Conservation (phyloP, 2,113 vertebrate species). For the Hypanus sabinus region DNA sequence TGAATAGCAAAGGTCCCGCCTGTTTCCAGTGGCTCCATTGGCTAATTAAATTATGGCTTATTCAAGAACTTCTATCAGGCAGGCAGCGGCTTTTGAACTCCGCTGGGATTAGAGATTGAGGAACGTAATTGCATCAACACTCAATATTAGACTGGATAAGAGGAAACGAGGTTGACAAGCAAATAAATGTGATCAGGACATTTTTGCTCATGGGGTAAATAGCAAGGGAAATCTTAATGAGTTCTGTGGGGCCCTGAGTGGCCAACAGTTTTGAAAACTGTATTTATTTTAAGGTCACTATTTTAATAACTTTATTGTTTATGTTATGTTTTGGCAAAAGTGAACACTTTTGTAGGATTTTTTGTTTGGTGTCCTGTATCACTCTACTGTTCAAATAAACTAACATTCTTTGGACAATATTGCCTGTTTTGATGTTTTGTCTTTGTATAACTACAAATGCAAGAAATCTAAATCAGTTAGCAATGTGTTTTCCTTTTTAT, state of each 20-base stretch:
- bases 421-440: not conserved
- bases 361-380: not conserved
- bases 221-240: not conserved
- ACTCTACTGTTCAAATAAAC: not conserved
- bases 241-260: not conserved
- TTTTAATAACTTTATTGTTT: not conserved
- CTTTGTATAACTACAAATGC: not conserved
- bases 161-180: not conserved
- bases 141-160: not conserved
- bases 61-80: not conserved
- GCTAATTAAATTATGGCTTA: not conserved
- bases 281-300: not conserved
- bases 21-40: not conserved
- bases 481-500: not conserved
- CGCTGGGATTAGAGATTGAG: not conserved
- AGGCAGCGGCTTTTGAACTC: not conserved
- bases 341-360: not conserved
- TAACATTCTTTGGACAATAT: not conserved
- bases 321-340: not conserved
- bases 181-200: not conserved
- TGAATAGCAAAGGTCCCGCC: not conserved
- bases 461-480: not conserved
- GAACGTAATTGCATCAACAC: not conserved
- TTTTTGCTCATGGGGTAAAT: not conserved
- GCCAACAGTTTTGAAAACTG: not conserved